These are phyloP conservation scores for Pissodes strobi DNA, from an alignment of 1,140 invertebrate genomes.

Conservation along the genomic window DNA sequence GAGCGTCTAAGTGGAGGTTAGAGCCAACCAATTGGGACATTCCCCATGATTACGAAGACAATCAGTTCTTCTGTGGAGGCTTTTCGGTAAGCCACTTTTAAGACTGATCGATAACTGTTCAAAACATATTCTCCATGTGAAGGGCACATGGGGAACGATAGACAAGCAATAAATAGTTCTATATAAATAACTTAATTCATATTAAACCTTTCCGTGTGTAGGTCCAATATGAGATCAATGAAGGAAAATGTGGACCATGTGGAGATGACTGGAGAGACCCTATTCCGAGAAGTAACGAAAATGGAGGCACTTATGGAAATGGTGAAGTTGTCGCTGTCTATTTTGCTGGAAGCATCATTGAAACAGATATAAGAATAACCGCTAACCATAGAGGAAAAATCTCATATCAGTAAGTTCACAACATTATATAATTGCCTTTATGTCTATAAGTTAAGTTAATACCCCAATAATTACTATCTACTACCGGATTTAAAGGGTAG, in stretches of 20 bases:
- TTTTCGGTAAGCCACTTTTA: conserved; percentile 58
- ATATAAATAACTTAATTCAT: too few relatives aligned
- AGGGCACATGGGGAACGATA: too few relatives aligned
- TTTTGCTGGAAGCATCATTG: conserved; percentile 51
- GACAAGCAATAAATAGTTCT: too few relatives aligned
- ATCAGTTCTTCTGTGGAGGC: conserved; percentile 71
- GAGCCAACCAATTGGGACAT: conserved; percentile 58
- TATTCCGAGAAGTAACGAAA: conserved; percentile 60
- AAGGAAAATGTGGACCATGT: conserved; percentile 55
- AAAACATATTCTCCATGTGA: too few relatives aligned
- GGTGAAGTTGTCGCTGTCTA: conserved; percentile 55
- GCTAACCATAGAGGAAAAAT: conserved; percentile 60
- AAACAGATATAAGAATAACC: conserved; percentile 54
- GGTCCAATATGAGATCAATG: conserved; percentile 48
- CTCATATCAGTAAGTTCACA: conserved; percentile 41
- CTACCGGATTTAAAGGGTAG: too few relatives aligned
- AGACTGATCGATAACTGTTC: too few relatives aligned
- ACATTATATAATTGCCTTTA: too few relatives aligned
- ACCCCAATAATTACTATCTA: too few relatives aligned
- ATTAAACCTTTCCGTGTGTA: too few relatives aligned
- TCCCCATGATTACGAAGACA: conserved; percentile 67
- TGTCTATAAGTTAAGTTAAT: too few relatives aligned
- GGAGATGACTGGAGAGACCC: conserved; percentile 53
- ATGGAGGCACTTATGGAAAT: conserved; percentile 59
- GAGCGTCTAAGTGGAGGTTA: conserved; percentile 69